Percentiles rank a stretch among this genome's conserved stretches.
Evolutionary conservation across 2,888 invertebrate genomes (phyloP).

Genomic region (Erannis defoliaria): DNA sequence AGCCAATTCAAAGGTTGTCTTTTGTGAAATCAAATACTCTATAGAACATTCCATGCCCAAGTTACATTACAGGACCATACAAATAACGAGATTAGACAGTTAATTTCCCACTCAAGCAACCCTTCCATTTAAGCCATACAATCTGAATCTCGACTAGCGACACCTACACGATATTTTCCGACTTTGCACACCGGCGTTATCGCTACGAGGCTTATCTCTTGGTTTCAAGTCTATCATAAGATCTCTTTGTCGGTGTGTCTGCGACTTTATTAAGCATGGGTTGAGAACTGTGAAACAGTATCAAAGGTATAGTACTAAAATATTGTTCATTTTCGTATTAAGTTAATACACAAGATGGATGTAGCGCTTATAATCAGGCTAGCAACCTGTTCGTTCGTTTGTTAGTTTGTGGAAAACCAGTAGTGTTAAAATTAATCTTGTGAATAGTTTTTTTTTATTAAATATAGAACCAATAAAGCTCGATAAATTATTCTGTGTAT

Average conservation of each 20-base stretch:
- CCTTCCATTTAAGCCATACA: slow-evolving; percentile 30
- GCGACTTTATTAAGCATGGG: slow-evolving; percentile 24
- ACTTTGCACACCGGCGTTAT: slow-evolving; percentile 30
- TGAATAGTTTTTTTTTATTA: no score
- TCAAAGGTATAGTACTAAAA: not conserved
- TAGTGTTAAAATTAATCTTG: no score
- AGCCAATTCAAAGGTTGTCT: not conserved
- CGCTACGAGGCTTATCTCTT: slow-evolving; percentile 18
- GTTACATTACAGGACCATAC: slow-evolving; percentile 11
- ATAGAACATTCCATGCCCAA: slow-evolving; percentile 7
- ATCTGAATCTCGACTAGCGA: slow-evolving; percentile 28
- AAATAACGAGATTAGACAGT: slow-evolving; percentile 11
- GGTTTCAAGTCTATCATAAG: slow-evolving; percentile 26
- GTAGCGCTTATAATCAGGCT: no score
- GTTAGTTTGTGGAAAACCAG: no score
- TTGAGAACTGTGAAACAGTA: slow-evolving; percentile 13
- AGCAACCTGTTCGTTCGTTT: no score
- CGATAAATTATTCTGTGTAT: no score
- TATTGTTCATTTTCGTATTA: no score
- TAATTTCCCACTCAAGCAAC: slow-evolving; percentile 17
- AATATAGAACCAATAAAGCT: no score
- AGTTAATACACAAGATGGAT: no score
- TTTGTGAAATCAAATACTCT: not conserved
- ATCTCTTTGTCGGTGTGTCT: slow-evolving; percentile 38
- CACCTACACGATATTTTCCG: slow-evolving; percentile 34